Base-by-base conservation (phyloP, 1,140 invertebrate species). In the Philotrypesis tridentata region DNA sequence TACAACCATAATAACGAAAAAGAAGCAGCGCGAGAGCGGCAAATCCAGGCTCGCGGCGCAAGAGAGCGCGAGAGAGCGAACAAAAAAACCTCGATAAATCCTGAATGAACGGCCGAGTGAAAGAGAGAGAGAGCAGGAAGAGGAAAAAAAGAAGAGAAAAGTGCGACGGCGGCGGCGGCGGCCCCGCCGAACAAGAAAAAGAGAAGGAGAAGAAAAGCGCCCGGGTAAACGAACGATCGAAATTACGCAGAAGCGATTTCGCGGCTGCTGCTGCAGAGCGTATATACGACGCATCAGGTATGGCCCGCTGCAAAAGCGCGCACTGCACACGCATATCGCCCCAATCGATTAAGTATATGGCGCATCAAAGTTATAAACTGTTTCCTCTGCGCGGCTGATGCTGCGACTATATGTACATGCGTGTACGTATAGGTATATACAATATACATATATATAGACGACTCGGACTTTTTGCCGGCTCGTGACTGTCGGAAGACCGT, bases 351-450 rank as follows among this genome's bases (percentile, higher is more conserved):
- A 82, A 81, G 79, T 60, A 37, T 77, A 77, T 63, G 40, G 74
- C 40, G 74, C 67, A 82, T 82, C 74, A 77, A 77, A 82, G 80
- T 82, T 77, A 82, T 82, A 82, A 82, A 82, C 80, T 77, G 80
- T 77, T 77, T 77, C 73, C 80, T 76, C 63, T 74, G n/a, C n/a
- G n/a, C n/a, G n/a, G n/a, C 43, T 14, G 9, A 31, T 31, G 21
- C 3, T 5, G 7, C 27, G 23, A 23, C 67, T 31, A 75, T 14
- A 12, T 14, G 17, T 21, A 55, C 23, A 37, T 14, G 25, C 12
- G 55, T 37, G 33, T 37, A 37, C 33, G 9, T 37, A 37, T 37
- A 5, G 33, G 33, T 37, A 37, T 37, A 37, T 37, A 37, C 33
- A 37, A 37, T n/a, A n/a, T n/a, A n/a, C n/a, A n/a, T n/a, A n/a